Evolutionary conservation across 2,113 vertebrate genomes (phyloP).

Genomic region (Odocoileus virginianus): DNA sequence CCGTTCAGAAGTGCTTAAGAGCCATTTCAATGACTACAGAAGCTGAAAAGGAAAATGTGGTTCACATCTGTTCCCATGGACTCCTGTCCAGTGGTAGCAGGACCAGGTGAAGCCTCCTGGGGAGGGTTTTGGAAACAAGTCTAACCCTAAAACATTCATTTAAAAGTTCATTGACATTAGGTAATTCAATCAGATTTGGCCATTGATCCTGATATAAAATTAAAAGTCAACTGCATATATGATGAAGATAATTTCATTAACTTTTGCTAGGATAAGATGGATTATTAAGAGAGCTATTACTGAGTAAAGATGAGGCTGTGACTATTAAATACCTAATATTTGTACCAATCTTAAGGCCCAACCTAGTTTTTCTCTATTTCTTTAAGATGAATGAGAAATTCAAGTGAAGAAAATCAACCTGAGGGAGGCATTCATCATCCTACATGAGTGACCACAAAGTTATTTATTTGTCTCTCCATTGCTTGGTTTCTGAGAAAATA

Average conservation of each 20-base stretch:
- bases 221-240: background rate
- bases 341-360: background rate
- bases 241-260: background rate
- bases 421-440: background rate
- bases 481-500: slow-evolving; percentile 33
- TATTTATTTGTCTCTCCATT: slow-evolving; percentile 17
- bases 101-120: background rate
- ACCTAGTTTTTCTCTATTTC: background rate
- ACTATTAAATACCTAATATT: background rate
- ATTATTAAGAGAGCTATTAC: background rate
- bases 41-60: background rate
- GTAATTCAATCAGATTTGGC: background rate
- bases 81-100: accelerated
- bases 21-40: background rate
- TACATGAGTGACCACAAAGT: background rate
- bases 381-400: slow-evolving; percentile 35
- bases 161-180: background rate
- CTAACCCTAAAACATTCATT: background rate
- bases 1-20: background rate
- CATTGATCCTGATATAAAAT: background rate
- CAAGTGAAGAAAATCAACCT: background rate
- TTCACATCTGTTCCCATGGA: background rate
- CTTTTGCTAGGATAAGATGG: background rate
- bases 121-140: background rate
- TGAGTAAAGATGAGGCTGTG: background rate